Conservation (phyloP, 2,888 invertebrate species). For the Spilarctia lutea region DNA sequence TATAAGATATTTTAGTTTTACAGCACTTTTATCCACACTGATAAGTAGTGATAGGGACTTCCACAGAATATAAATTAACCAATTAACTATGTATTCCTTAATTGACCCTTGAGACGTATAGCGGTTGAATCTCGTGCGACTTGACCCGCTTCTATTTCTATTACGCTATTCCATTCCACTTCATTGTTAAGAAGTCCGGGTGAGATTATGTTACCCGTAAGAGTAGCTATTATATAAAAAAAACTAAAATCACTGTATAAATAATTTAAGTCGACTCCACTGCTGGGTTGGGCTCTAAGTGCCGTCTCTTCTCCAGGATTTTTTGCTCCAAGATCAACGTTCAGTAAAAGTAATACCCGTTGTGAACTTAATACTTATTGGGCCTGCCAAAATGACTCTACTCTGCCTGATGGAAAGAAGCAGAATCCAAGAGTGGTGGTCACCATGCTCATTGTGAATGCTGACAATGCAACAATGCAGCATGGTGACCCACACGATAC, state of each 20-base stretch:
- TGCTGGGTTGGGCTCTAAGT: background rate
- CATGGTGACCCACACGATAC: too few species aligned
- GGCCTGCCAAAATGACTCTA: too few species aligned
- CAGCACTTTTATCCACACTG: background rate
- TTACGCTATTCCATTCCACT: background rate
- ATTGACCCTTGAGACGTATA: background rate
- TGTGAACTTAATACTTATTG: background rate
- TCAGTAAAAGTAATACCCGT: background rate
- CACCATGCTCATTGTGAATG: too few species aligned
- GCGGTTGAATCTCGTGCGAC: background rate
- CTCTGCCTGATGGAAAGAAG: too few species aligned
- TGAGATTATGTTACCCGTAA: background rate
- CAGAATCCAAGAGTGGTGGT: too few species aligned
- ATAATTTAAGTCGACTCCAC: background rate
- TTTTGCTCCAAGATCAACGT: background rate
- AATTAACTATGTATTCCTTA: background rate
- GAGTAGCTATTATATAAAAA: background rate
- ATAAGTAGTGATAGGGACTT: background rate
- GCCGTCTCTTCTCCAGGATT: background rate
- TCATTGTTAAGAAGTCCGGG: background rate
- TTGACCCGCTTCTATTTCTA: background rate
- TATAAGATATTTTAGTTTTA: background rate
- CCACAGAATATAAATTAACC: background rate
- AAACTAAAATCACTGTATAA: background rate
- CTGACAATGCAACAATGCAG: too few species aligned